Conservation (phyloP, 2,113 vertebrate genomes). For the Hemiscyllium ocellatum region DNA sequence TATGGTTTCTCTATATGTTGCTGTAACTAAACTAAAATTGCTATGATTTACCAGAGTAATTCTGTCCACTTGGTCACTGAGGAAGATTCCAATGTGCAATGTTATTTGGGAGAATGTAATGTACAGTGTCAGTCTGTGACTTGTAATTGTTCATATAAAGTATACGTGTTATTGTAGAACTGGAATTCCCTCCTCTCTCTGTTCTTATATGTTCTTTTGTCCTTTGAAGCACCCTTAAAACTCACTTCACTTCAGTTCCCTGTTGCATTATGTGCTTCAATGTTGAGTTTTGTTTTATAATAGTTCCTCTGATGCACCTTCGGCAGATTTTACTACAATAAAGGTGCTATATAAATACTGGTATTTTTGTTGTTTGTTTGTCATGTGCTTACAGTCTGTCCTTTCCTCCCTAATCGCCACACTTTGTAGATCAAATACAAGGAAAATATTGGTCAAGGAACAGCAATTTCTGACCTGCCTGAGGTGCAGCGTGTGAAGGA, state of each 20-base stretch:
- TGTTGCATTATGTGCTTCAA: not conserved
- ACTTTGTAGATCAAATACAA: slow-evolving; percentile 61
- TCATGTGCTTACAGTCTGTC: slow-evolving; percentile 42
- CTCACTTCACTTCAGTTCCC: not conserved
- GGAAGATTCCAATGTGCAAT: no score
- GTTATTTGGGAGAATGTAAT: no score
- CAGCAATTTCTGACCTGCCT: slow-evolving; percentile 81
- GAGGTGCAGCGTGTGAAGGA: slow-evolving; percentile 92
- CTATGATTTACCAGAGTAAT: no score
- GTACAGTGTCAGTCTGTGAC: no score
- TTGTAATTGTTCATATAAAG: not conserved
- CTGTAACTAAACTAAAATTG: no score
- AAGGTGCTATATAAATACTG: not conserved
- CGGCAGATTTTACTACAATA: not conserved
- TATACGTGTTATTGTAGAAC: not conserved
- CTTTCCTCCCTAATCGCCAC: slow-evolving; percentile 33
- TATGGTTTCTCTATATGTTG: no score
- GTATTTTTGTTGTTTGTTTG: slow-evolving; percentile 24
- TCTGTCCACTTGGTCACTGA: no score
- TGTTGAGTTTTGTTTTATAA: not conserved
- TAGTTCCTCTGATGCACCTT: not conserved
- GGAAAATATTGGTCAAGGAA: slow-evolving; percentile 77
- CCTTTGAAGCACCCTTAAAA: not conserved
- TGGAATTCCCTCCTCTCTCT: not conserved
- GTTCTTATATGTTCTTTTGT: not conserved